Evolutionary conservation across 2,888 invertebrate genomes (phyloP), one percentile per base, ranked within the genome.

Genomic region (Apodemia zela): DNA sequence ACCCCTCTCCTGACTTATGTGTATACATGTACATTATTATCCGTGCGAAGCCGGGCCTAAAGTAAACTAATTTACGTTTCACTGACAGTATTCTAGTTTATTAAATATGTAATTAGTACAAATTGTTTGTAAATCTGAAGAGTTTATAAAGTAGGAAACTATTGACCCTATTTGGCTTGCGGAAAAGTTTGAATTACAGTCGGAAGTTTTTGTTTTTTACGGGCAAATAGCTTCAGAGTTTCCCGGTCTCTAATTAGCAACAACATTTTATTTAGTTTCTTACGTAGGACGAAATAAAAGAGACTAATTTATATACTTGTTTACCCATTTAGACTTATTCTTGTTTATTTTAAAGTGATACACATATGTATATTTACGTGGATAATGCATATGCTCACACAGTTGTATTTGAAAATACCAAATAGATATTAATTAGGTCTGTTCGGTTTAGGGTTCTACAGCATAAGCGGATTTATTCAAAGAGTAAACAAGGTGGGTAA

Each of bases 231-330:
- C 15, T 54, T 21, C 54, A 54, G 21, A 54, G 15, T 15, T 54
- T 21, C 13, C 25, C 25, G n/a, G 54, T 21, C 54, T 54, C 21
- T 54, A 54, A 54, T 54, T 54, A 54, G 18, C 21, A 54, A 51
- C 13, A 51, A 54, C 21, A 45, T 45, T 45, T 45, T 45, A 45
- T n/a, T 45, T 45, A 45, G 42, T n/a, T 45, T 45, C 42, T n/a
- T 45, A 6, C n/a, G 1, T 15, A 45, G n/a, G n/a, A n/a, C 4
- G 42, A 42, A 15, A 42, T 5, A 42, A n/a, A 42, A n/a, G 15
- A 45, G 15, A 6, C 5, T 45, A 15, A 10, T 42, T 42, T 42
- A 15, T 15, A 15, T 10, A 15, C 15, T 42, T 42, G 15, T 42
- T 42, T 15, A 15, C 15, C 15, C 42, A 42, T 42, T 42, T 10